These are phyloP conservation scores for Phyllostomus discolor DNA, from an alignment of 2,113 vertebrate species.

Conservation along the genomic window DNA sequence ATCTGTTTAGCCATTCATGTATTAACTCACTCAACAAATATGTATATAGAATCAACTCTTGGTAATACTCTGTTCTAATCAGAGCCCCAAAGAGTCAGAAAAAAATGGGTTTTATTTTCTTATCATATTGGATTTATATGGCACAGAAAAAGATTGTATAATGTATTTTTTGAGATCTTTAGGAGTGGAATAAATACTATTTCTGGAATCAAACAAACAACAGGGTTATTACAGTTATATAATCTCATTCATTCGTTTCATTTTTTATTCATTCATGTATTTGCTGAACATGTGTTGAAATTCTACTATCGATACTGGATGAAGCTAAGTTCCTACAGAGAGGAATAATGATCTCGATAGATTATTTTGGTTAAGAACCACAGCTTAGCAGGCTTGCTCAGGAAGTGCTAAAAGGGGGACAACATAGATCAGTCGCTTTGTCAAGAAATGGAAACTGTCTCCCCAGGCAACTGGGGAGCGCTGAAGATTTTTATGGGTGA, in stretches of 20 bases:
- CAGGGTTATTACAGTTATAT: background rate
- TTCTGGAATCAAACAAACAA: slow-evolving; percentile 2
- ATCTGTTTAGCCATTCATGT: background rate
- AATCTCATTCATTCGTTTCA: background rate
- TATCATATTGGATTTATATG: background rate
- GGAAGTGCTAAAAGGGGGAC: background rate
- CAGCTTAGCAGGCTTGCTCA: background rate
- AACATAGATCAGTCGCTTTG: background rate
- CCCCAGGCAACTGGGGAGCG: background rate
- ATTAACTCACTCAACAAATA: slow-evolving; percentile 40
- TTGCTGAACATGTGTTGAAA: background rate
- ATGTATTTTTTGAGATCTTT: background rate
- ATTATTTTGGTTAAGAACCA: background rate
- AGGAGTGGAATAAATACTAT: background rate
- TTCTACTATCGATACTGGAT: background rate
- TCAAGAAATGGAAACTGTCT: background rate
- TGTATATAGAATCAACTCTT: background rate
- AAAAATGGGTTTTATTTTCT: background rate
- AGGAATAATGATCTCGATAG: background rate
- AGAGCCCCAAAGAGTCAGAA: background rate
- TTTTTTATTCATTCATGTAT: background rate
- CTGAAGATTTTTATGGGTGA: background rate
- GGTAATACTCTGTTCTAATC: background rate
- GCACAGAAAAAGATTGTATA: background rate
- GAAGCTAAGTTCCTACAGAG: background rate